Percentiles rank a stretch among this genome's conserved stretches.
Conservation (phyloP, 2,888 invertebrate species). For the Callimorpha dominula region DNA sequence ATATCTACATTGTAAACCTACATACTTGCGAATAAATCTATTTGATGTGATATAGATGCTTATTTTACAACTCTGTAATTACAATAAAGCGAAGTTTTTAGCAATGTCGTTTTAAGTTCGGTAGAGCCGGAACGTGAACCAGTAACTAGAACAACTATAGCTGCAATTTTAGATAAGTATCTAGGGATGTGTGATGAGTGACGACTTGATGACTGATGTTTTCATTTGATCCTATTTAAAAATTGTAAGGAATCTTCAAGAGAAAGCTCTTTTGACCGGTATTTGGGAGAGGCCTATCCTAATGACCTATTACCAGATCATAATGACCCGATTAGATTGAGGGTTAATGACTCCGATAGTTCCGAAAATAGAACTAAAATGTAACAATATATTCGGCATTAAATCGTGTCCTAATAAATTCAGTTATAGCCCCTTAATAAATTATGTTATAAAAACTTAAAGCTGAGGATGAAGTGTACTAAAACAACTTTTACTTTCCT, state of each 20-base stretch:
- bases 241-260: too few relatives aligned
- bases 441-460: constrained; percentile 7
- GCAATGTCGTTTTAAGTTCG: too few relatives aligned
- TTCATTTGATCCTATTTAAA: not conserved
- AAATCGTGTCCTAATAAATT: constrained; percentile 11
- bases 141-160: not conserved
- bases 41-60: too few relatives aligned
- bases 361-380: not conserved
- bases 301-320: not conserved
- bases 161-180: not conserved
- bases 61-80: too few relatives aligned
- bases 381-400: constrained; percentile 5
- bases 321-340: not conserved
- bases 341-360: not conserved
- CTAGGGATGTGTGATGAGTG: not conserved
- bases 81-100: too few relatives aligned
- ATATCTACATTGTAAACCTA: too few relatives aligned
- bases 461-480: constrained; percentile 18
- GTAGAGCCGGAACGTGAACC: not conserved
- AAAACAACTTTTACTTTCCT: constrained; percentile 14
- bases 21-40: too few relatives aligned
- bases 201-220: too few relatives aligned
- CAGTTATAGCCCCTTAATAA: constrained; percentile 9
- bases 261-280: too few relatives aligned
- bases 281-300: not conserved